Percentiles rank a stretch among this genome's conserved stretches.
Conservation (phyloP, 2,113 vertebrate species). For the Siniperca knerii region DNA sequence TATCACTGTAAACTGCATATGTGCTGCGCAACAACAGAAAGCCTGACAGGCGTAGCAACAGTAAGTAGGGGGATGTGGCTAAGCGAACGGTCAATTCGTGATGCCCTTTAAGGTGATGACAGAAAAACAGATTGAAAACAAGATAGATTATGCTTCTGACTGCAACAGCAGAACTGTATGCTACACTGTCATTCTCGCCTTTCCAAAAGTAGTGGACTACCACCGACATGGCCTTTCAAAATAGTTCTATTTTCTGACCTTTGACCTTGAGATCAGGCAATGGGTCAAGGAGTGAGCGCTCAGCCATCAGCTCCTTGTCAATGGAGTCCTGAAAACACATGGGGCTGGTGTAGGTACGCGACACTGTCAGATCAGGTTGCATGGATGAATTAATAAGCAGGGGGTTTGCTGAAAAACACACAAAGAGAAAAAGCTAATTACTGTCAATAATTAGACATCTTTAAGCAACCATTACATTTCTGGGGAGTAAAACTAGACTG, state of each 20-base stretch:
- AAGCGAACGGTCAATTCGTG: neutral
- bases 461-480: neutral
- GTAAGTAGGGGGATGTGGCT: slow-evolving; percentile 2
- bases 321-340: slow-evolving; percentile 97
- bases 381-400: slow-evolving; percentile 93
- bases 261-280: slow-evolving; percentile 95
- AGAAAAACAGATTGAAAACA: slow-evolving; percentile 18
- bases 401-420: slow-evolving; percentile 89
- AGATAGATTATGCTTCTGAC: slow-evolving; percentile 33
- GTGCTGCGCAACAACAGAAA: neutral
- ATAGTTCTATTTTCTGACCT: slow-evolving; percentile 86
- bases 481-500: neutral
- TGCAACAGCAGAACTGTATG: neutral
- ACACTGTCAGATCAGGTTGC: slow-evolving; percentile 93
- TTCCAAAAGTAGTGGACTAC: slow-evolving; percentile 9
- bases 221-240: neutral
- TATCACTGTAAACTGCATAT: neutral
- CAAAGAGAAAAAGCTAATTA: slow-evolving; percentile 20
- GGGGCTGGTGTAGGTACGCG: slow-evolving; percentile 95
- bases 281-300: slow-evolving; percentile 88
- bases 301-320: slow-evolving; percentile 91
- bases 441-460: slow-evolving; percentile 12
- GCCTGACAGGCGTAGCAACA: slow-evolving; percentile 6
- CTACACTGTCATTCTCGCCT: neutral
- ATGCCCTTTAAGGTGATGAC: slow-evolving; percentile 19